Conservation (phyloP, 1,140 invertebrate genomes). For the Mamestra configurata region DNA sequence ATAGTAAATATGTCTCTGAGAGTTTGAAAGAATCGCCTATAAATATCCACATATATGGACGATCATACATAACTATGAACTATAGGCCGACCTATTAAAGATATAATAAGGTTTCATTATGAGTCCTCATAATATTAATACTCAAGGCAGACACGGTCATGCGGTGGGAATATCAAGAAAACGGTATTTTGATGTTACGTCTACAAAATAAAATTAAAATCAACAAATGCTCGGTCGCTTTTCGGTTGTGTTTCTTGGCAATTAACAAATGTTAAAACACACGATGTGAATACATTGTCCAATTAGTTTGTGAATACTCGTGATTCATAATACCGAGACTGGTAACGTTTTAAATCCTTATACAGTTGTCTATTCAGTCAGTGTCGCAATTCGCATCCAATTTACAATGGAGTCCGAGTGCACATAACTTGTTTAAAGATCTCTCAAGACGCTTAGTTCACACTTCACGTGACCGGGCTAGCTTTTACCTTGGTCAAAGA, state of each 20-base stretch:
- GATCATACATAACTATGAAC: neutral
- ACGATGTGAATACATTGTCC: slow-evolving; percentile 29
- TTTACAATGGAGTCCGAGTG: neutral
- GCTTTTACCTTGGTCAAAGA: no score
- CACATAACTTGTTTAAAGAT: no score
- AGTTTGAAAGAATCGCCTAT: slow-evolving; percentile 7
- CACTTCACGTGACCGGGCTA: no score
- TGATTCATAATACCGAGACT: slow-evolving; percentile 5
- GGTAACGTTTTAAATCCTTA: slow-evolving; percentile 1
- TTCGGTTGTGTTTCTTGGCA: slow-evolving; percentile 4
- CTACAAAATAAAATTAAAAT: neutral
- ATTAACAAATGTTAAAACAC: slow-evolving; percentile 35
- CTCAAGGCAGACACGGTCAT: neutral
- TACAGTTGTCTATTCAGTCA: neutral
- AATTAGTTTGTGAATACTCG: slow-evolving; percentile 36
- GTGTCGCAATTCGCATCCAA: slow-evolving; percentile 1
- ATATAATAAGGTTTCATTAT: slow-evolving; percentile 63
- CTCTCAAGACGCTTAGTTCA: no score
- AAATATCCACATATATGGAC: slow-evolving; percentile 14
- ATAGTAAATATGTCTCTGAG: slow-evolving; percentile 34
- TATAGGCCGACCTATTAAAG: slow-evolving; percentile 5
- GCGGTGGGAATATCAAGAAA: neutral
- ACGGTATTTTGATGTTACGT: neutral
- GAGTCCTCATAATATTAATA: slow-evolving; percentile 52
- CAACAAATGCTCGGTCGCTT: neutral